phyloP scores from a whole-genome alignment of 2,888 invertebrate genomes.

The Trachelus troglodyta region DNA sequence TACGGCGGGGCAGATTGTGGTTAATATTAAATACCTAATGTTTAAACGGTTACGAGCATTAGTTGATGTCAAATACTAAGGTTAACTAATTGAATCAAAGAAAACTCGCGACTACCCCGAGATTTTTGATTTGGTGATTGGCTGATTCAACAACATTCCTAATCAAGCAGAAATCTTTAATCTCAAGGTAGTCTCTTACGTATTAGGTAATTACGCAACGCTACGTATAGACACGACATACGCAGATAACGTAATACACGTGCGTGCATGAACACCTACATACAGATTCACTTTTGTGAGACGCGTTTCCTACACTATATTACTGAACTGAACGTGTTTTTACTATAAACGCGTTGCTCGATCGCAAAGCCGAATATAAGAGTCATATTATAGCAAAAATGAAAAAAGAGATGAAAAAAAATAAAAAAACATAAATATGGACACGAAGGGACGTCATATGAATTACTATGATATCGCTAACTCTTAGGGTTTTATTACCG shows the following conservation, averaged over 20 bases:
- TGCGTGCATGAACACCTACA: not conserved
- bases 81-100: not conserved
- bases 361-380: slow-evolving; percentile 5
- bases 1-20: slow-evolving; percentile 10
- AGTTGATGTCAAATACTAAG: slow-evolving; percentile 8
- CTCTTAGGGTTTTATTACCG: slow-evolving; percentile 11
- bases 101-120: not conserved
- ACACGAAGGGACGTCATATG: not conserved
- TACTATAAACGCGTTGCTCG: not conserved
- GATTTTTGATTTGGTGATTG: not conserved
- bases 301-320: not conserved
- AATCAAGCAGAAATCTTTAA: not conserved
- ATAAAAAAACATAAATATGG: not conserved
- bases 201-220: not conserved
- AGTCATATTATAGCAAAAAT: not conserved
- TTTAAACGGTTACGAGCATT: slow-evolving; percentile 14
- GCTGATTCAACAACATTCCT: not conserved
- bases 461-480: slow-evolving; percentile 13
- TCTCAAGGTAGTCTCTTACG: not conserved
- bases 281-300: not conserved
- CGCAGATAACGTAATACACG: not conserved
- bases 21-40: slow-evolving; percentile 20
- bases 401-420: not conserved
- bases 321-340: not conserved
- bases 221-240: not conserved